A percentile compares a stretch with the other conserved stretches of the same genome.
These are phyloP conservation scores for Eptesicus fuscus DNA, from an alignment of 2,113 vertebrate species.

Conservation along the genomic window DNA sequence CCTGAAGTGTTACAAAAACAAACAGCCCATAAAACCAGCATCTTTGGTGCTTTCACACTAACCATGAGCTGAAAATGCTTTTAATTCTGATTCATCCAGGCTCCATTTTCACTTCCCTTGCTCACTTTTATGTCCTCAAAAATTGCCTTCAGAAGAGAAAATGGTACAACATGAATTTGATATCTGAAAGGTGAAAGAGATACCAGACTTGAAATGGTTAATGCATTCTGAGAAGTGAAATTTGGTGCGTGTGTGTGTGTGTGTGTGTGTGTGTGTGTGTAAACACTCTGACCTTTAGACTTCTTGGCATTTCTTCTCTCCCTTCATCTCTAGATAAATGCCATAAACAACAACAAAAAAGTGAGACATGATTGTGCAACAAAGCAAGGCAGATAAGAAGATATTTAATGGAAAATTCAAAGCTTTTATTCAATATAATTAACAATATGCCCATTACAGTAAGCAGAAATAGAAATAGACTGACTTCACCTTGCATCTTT, in stretches of 20 bases:
- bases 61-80: not conserved
- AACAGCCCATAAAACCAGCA: not conserved
- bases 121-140: conserved; percentile 22
- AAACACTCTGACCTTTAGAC: conserved; percentile 8
- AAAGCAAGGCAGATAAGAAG: conserved; percentile 36
- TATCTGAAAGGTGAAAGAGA: conserved; percentile 25
- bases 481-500: not conserved
- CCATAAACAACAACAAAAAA: not conserved
- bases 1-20: conserved; percentile 26
- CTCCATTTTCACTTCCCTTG: not conserved
- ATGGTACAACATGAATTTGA: not conserved
- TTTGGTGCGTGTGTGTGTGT: not conserved
- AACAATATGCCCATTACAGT: not conserved
- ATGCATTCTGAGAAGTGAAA: not conserved
- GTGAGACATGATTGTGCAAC: not conserved
- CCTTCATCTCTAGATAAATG: not conserved
- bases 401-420: conserved; percentile 32
- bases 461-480: conserved; percentile 5
- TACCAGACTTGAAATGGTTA: not conserved
- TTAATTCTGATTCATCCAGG: not conserved
- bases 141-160: conserved; percentile 29
- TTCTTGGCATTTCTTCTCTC: conserved; percentile 33
- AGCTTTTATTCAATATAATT: not conserved
- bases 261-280: not conserved
- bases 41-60: not conserved